Percentiles rank a stretch among this genome's conserved stretches.
These are phyloP conservation scores for Oikopleura vanhoeffeni DNA, from an alignment of 23 tunicate species.

Conservation along the genomic window DNA sequence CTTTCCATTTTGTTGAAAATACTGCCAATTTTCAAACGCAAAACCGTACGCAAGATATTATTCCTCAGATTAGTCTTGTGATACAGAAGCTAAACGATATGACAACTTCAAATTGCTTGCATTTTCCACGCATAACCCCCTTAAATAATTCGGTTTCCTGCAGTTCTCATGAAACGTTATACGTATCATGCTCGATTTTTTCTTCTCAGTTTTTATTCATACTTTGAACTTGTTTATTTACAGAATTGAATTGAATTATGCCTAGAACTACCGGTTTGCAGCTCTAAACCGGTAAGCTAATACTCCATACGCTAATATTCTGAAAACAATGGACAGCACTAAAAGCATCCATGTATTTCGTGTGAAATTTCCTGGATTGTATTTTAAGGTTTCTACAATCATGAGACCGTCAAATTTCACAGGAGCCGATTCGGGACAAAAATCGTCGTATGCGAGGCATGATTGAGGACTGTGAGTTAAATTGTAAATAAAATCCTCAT, in stretches of 20 bases:
- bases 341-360: neutral
- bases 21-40: no score
- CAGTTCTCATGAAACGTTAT: neutral
- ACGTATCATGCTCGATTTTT: neutral
- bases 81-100: neutral
- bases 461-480: neutral
- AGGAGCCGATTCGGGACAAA: neutral
- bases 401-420: neutral
- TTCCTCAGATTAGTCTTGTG: no score
- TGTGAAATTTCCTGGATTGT: neutral
- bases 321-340: neutral
- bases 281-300: neutral
- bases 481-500: neutral
- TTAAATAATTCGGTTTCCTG: neutral
- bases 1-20: no score
- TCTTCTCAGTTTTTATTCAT: neutral
- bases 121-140: neutral
- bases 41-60: no score
- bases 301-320: conserved; percentile 9
- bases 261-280: neutral
- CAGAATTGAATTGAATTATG: neutral
- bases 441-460: neutral
- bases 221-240: no score
- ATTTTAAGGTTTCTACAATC: neutral
- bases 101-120: neutral